These are phyloP conservation scores for Pterophyllum scalare DNA, from an alignment of 2,113 vertebrate species.

Conservation along the genomic window DNA sequence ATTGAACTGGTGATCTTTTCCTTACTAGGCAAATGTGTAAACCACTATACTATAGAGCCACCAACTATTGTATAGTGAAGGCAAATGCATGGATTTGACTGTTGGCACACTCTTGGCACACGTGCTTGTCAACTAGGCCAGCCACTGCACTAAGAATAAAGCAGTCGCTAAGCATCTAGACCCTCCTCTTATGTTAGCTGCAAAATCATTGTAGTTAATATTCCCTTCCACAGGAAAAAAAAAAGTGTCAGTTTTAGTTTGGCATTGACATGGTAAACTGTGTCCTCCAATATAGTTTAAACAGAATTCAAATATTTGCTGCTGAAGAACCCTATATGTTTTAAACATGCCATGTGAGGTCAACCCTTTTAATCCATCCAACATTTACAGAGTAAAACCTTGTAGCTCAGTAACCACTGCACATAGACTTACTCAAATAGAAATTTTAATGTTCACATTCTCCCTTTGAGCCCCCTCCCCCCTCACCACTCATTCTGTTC, in stretches of 20 bases:
- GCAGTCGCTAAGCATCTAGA: background rate
- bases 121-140: background rate
- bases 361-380: constrained; percentile 36
- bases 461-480: constrained; percentile 7
- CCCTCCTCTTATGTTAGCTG: background rate
- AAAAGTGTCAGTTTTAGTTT: background rate
- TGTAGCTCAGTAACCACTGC: background rate
- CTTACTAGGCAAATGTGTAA: too few species aligned
- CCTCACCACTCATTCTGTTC: constrained; percentile 11
- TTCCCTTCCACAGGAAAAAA: background rate
- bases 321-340: constrained; percentile 14
- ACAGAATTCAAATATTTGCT: background rate
- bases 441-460: constrained; percentile 22
- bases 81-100: too few species aligned
- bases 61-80: background rate
- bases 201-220: background rate
- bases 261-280: background rate
- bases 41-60: background rate
- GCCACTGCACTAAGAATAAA: background rate
- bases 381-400: constrained; percentile 33
- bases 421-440: constrained; percentile 26
- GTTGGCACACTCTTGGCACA: background rate
- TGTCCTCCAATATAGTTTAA: background rate
- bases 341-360: constrained; percentile 9
- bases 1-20: too few species aligned